Evolutionary conservation across 23 tunicate species (phyloP).

Genomic region (Diplosoma virens): DNA sequence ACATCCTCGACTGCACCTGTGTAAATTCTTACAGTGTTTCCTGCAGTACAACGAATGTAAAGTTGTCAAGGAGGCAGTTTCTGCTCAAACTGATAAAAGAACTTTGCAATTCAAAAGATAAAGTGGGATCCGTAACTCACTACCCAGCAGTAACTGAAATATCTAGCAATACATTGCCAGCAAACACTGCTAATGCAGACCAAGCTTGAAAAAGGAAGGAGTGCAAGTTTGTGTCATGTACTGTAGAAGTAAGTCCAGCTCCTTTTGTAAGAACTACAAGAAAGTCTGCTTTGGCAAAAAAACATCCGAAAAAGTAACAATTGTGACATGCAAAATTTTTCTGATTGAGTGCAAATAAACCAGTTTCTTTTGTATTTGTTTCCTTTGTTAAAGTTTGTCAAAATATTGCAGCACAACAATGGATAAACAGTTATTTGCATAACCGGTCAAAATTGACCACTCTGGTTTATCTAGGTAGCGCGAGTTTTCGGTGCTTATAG

Average conservation of each 20-base stretch:
- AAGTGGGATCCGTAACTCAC: not conserved
- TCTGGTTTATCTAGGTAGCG: not conserved
- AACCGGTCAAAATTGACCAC: not conserved
- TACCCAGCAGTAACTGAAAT: not conserved
- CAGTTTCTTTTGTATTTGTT: not conserved
- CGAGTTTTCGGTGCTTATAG: not conserved
- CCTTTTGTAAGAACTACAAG: no score
- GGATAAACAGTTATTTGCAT: not conserved
- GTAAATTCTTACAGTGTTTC: not conserved
- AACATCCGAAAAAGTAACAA: not conserved
- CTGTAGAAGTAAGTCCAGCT: not conserved
- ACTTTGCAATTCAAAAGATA: not conserved
- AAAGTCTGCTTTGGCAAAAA: not conserved
- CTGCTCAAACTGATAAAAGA: conserved; percentile 4
- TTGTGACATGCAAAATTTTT: not conserved
- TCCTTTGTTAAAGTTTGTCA: not conserved
- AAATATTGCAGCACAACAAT: not conserved
- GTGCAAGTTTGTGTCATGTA: not conserved
- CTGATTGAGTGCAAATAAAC: not conserved
- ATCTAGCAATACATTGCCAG: not conserved
- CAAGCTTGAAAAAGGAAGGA: not conserved
- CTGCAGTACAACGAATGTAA: not conserved
- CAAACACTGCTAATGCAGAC: not conserved
- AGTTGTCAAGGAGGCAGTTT: conserved; percentile 5
- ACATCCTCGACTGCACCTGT: no score